Conservation (phyloP, 2,888 invertebrate genomes). For the Trichopria drosophilae region DNA sequence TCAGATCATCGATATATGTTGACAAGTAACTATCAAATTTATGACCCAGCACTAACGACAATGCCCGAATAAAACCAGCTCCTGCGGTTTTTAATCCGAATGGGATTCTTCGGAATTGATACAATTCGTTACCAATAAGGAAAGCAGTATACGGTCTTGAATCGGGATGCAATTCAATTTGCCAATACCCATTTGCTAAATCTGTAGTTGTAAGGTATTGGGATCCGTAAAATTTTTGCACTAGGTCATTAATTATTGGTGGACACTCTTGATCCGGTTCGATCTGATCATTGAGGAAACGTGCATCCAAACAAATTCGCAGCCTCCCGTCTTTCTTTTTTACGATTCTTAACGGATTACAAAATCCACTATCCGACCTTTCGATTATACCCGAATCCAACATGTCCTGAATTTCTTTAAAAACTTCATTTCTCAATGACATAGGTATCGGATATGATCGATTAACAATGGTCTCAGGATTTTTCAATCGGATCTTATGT, state of each 20-base stretch:
- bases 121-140: slow-evolving; percentile 27
- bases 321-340: slow-evolving; percentile 44
- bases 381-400: slow-evolving; percentile 39
- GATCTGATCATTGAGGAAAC: slow-evolving; percentile 40
- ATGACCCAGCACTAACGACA: too few relatives aligned
- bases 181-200: slow-evolving; percentile 32
- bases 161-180: too few relatives aligned
- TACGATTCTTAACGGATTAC: slow-evolving; percentile 42
- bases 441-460: too few relatives aligned
- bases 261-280: slow-evolving; percentile 37
- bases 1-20: slow-evolving; percentile 45
- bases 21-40: slow-evolving; percentile 36
- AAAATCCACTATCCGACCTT: too few relatives aligned
- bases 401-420: slow-evolving; percentile 37
- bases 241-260: slow-evolving; percentile 27
- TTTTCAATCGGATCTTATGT: too few relatives aligned
- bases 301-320: too few relatives aligned
- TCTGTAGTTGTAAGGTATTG: slow-evolving; percentile 31
- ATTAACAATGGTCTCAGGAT: slow-evolving; percentile 33
- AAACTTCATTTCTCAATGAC: slow-evolving; percentile 35
- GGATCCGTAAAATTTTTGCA: slow-evolving; percentile 32
- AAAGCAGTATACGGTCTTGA: slow-evolving; percentile 31
- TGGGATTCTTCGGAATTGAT: too few relatives aligned
- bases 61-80: too few relatives aligned
- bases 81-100: too few relatives aligned